A percentile compares a stretch with the other conserved stretches of the same genome.
These are phyloP conservation scores for Cladopsammia gracilis DNA, from an alignment of 64 coral and sea anemone species.

Conservation along the genomic window DNA sequence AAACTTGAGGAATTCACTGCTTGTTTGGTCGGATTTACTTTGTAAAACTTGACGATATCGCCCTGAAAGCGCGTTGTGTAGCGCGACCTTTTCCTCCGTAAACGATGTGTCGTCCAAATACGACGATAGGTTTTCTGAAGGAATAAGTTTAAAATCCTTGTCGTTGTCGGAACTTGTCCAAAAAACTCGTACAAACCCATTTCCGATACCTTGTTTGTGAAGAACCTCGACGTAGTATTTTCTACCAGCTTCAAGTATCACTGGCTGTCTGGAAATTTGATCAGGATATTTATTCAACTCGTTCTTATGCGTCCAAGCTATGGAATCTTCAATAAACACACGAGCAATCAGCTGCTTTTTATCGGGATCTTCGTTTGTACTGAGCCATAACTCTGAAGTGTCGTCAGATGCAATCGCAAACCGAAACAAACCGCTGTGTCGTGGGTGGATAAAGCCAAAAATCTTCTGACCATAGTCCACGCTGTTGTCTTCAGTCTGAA, in stretches of 20 bases:
- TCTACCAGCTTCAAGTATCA: conserved; percentile 33
- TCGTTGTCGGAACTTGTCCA: background rate
- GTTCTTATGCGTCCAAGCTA: conserved; percentile 8
- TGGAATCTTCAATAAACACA: conserved; percentile 25
- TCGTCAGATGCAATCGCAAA: conserved; percentile 82
- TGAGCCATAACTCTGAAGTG: conserved; percentile 79
- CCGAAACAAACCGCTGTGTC: background rate
- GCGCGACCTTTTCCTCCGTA: background rate
- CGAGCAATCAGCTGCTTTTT: conserved; percentile 58
- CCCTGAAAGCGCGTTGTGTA: background rate
- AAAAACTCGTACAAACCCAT: conserved; percentile 12
- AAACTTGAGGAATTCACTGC: background rate
- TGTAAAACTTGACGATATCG: background rate
- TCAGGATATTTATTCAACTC: conserved; percentile 55
- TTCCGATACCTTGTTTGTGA: conserved; percentile 22
- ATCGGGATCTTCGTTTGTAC: conserved; percentile 44
- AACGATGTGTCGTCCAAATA: background rate
- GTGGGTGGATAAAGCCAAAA: conserved; percentile 73
- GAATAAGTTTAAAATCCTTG: background rate
- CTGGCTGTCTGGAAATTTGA: conserved; percentile 25
- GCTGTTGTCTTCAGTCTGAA: background rate
- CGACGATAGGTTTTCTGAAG: background rate
- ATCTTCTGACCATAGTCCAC: background rate
- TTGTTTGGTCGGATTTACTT: background rate
- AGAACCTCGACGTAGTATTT: conserved; percentile 73